Percentiles rank a stretch among this genome's conserved stretches.
Conservation (phyloP, 2,797 vertebrate genomes). For the Xenopus petersii region DNA sequence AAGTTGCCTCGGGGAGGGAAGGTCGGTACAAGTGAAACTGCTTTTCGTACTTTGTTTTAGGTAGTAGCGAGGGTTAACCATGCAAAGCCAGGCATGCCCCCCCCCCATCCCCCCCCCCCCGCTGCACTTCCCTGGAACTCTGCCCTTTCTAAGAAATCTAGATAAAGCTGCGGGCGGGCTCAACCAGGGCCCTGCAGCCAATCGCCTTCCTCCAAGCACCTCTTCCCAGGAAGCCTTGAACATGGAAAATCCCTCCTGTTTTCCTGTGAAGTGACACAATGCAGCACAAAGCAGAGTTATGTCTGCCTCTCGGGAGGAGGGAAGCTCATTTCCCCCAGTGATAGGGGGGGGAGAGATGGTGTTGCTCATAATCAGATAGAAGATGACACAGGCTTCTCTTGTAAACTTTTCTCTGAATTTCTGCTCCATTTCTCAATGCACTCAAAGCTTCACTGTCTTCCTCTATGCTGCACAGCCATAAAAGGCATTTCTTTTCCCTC, state of each 20-base stretch:
- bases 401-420: neutral
- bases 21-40: too few relatives aligned
- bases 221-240: conserved; percentile 39
- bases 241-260: conserved; percentile 37
- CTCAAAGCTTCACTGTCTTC: neutral
- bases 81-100: neutral
- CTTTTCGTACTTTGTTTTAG: neutral
- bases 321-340: neutral
- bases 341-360: neutral
- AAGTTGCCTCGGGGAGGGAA: too few relatives aligned
- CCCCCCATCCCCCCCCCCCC: conserved; percentile 11
- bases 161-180: conserved; percentile 37
- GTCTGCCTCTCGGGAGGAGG: neutral
- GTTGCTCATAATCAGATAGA: neutral
- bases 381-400: neutral
- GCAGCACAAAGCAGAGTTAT: neutral
- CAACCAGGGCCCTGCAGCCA: neutral
- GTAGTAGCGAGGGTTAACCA: neutral
- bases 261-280: conserved; percentile 47
- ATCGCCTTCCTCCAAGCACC: conserved; percentile 4
- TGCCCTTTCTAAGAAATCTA: conserved; percentile 47
- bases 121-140: conserved; percentile 30
- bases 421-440: neutral
- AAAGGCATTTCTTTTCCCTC: neutral
- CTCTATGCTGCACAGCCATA: neutral